These are phyloP conservation scores for Cryptus armator DNA, from an alignment of 2,888 invertebrate species.

Conservation along the genomic window DNA sequence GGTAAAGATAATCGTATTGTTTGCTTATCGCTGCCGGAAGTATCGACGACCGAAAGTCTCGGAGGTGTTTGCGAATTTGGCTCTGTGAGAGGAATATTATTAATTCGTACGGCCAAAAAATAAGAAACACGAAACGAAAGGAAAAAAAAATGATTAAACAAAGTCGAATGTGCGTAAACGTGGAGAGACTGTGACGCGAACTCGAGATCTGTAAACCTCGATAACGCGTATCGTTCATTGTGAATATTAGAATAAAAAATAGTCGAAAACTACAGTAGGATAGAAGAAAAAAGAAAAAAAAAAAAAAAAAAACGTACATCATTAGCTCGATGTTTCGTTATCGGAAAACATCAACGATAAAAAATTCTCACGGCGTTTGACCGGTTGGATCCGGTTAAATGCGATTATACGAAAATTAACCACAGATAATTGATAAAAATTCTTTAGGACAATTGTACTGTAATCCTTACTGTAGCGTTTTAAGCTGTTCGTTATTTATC, in stretches of 20 bases:
- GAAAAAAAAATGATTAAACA: background rate
- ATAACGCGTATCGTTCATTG: slow-evolving; percentile 61
- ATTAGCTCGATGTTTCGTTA: slow-evolving; percentile 8
- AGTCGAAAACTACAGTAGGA: slow-evolving; percentile 56
- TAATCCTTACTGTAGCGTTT: slow-evolving; percentile 40
- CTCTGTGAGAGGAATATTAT: background rate
- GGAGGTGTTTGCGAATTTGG: slow-evolving; percentile 5
- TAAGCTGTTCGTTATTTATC: slow-evolving; percentile 55
- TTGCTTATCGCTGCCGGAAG: background rate
- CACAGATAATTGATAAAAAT: slow-evolving; percentile 31
- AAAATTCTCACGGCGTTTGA: slow-evolving; percentile 16
- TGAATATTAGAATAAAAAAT: slow-evolving; percentile 72
- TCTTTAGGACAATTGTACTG: slow-evolving; percentile 49
- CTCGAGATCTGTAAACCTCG: slow-evolving; percentile 26
- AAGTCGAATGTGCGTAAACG: slow-evolving; percentile 21
- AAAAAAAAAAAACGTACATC: slow-evolving; percentile 23
- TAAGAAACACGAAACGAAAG: background rate
- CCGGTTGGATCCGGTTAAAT: background rate
- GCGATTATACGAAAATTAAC: slow-evolving; percentile 20
- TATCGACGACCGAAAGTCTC: background rate
- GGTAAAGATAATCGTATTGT: background rate
- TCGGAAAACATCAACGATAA: slow-evolving; percentile 26
- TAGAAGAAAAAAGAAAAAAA: slow-evolving; percentile 21
- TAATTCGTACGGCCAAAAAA: slow-evolving; percentile 50
- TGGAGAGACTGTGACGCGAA: slow-evolving; percentile 37